A percentile compares a stretch with the other conserved stretches of the same genome.
Conservation (phyloP, 1,140 invertebrate genomes). For the Sitophilus oryzae region DNA sequence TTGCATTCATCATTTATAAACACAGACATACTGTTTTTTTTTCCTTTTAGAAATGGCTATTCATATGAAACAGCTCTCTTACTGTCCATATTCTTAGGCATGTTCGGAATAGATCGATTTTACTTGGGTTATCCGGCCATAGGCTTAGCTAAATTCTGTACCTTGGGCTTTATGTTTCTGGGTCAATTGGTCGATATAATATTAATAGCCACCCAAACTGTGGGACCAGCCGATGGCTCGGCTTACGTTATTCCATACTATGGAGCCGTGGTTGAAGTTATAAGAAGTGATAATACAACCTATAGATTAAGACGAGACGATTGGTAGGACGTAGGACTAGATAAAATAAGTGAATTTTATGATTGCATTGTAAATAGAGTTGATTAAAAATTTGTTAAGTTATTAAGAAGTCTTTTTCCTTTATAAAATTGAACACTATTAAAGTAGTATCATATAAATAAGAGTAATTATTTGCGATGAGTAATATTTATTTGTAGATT, state of each 20-base stretch:
- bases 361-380: no score
- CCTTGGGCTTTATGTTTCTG: conserved; percentile 94
- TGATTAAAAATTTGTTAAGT: not conserved
- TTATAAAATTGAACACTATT: no score
- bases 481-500: no score
- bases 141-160: conserved; percentile 90
- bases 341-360: no score
- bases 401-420: not conserved
- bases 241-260: conserved; percentile 92
- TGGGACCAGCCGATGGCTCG: conserved; percentile 94
- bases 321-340: no score
- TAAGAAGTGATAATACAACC: conserved; percentile 80
- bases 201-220: conserved; percentile 84
- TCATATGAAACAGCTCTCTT: conserved; percentile 87
- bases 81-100: conserved; percentile 90
- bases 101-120: conserved; percentile 96
- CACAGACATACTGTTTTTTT: conserved; percentile 6
- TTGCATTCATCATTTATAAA: not conserved
- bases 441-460: no score
- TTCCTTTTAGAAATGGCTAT: conserved; percentile 78
- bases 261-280: conserved; percentile 76
- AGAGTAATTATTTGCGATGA: no score
- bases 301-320: conserved; percentile 76
- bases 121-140: conserved; percentile 95
- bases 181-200: conserved; percentile 93